Conservation (phyloP, 2,888 invertebrate species). For the Synanthedon myopaeformis region DNA sequence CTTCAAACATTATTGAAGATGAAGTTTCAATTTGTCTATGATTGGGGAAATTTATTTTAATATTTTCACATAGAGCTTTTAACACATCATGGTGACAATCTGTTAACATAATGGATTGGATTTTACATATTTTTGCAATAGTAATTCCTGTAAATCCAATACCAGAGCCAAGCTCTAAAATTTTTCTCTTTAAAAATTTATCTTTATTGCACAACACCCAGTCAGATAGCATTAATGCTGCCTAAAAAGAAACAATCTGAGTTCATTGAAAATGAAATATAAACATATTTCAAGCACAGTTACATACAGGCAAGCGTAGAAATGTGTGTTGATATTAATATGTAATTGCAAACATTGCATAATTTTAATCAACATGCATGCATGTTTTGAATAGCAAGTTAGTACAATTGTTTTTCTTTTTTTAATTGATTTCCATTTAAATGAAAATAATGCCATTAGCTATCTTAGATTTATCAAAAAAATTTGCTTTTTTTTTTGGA, state of each 20-base stretch:
- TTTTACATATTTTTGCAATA: conserved; percentile 65
- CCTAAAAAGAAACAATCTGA: conserved; percentile 52
- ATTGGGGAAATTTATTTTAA: conserved; percentile 68
- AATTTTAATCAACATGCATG: no score
- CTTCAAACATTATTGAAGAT: conserved; percentile 14
- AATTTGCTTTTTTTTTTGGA: no score
- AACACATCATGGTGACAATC: conserved; percentile 80
- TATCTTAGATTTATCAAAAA: no score
- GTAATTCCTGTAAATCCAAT: conserved; percentile 79
- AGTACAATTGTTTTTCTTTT: no score
- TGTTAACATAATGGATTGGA: conserved; percentile 70
- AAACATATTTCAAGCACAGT: no score
- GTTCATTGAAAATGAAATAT: no score
- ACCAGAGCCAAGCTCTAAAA: conserved; percentile 84
- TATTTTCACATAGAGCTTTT: conserved; percentile 72
- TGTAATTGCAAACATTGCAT: no score
- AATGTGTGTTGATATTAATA: no score
- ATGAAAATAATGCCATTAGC: no score
- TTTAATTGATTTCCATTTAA: no score
- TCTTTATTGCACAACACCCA: conserved; percentile 73
- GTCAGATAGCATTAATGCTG: conserved; percentile 77
- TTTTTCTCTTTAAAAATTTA: conserved; percentile 60
- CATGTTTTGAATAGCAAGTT: no score
- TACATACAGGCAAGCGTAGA: not conserved
- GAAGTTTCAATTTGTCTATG: conserved; percentile 8